These are phyloP conservation scores for Tanaodytes sp. DNA, from an alignment of 2,888 invertebrate species.

Conservation along the genomic window DNA sequence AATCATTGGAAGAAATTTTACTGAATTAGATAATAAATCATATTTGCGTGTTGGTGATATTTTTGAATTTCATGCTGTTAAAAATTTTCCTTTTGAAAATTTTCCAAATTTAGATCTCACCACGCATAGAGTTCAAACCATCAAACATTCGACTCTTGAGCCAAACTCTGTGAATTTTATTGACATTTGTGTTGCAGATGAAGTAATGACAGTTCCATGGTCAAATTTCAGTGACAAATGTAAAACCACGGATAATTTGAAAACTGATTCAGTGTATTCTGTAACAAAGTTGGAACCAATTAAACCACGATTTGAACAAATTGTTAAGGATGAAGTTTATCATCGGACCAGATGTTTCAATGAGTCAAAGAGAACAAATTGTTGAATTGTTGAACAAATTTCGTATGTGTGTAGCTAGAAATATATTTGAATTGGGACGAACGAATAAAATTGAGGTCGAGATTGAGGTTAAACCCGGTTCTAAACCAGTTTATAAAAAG, in stretches of 20 bases:
- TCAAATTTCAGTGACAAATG: neutral
- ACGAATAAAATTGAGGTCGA: slow-evolving; percentile 21
- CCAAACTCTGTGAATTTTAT: too few relatives aligned
- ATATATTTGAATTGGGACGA: neutral
- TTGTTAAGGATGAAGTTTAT: neutral
- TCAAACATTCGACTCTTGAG: too few relatives aligned
- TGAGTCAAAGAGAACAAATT: neutral
- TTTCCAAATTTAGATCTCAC: too few relatives aligned
- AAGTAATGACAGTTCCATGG: too few relatives aligned
- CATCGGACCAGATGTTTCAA: neutral
- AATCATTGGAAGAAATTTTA: slow-evolving; percentile 37
- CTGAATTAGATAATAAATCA: slow-evolving; percentile 11
- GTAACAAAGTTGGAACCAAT: too few relatives aligned
- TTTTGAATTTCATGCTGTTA: slow-evolving; percentile 1
- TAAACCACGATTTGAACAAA: too few relatives aligned
- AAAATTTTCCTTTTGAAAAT: too few relatives aligned
- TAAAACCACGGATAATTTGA: neutral
- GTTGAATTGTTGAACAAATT: neutral
- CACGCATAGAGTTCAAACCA: too few relatives aligned
- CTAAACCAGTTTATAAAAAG: slow-evolving; percentile 15
- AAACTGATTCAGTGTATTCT: too few relatives aligned
- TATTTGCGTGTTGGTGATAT: slow-evolving; percentile 3
- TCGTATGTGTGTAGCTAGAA: neutral
- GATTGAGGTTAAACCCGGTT: slow-evolving; percentile 18
- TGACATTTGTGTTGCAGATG: too few relatives aligned